These are phyloP conservation scores for Strix occidentalis DNA, from an alignment of 2,797 vertebrate species.

Conservation along the genomic window DNA sequence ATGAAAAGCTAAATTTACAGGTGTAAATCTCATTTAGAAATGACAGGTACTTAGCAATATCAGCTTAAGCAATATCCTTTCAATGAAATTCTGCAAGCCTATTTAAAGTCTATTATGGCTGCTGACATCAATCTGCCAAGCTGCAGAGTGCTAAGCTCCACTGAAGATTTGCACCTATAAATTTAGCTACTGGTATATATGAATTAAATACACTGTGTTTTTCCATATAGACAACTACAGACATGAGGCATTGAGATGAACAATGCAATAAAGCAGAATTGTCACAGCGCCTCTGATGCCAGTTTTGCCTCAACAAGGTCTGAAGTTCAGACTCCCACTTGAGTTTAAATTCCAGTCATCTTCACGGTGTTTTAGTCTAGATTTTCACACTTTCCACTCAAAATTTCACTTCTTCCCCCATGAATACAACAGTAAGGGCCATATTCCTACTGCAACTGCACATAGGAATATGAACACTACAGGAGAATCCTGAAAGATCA, in stretches of 20 bases:
- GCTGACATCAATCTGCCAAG: constrained; percentile 68
- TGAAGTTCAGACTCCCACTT: neutral
- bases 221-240: neutral
- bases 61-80: constrained; percentile 62
- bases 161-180: constrained; percentile 65
- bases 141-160: constrained; percentile 38
- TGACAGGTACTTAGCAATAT: constrained; percentile 58
- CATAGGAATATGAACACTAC: neutral
- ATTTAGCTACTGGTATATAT: constrained; percentile 44
- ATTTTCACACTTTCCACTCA: neutral
- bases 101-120: constrained; percentile 65
- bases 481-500: neutral
- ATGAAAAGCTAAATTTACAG: constrained; percentile 38
- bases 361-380: neutral
- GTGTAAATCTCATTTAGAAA: constrained; percentile 65
- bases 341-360: neutral
- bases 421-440: neutral
- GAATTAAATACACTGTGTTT: constrained; percentile 24
- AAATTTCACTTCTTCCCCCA: neutral
- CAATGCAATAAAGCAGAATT: neutral
- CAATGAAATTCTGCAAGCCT: constrained; percentile 66
- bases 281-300: neutral
- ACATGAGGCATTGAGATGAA: neutral
- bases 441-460: neutral
- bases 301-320: neutral